A percentile compares a stretch with the other conserved stretches of the same genome.
Evolutionary conservation across 2,113 vertebrate species (phyloP).

Genomic region (Aspiorhynchus laticeps): DNA sequence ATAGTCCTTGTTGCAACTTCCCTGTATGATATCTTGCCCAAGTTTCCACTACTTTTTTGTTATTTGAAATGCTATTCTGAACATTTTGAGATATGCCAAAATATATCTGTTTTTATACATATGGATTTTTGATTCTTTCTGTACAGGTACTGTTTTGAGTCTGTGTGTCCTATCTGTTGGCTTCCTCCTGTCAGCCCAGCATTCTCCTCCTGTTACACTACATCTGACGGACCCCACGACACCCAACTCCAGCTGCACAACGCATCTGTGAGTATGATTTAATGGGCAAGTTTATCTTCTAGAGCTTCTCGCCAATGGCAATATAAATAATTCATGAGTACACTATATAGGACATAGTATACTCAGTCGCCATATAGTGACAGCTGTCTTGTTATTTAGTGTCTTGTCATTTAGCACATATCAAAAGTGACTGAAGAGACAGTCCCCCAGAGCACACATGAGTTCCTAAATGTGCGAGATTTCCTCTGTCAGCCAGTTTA

Average conservation of each 20-base stretch:
- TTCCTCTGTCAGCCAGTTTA: neutral
- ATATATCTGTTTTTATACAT: neutral
- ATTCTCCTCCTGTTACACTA: constrained; percentile 87
- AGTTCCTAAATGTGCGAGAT: neutral
- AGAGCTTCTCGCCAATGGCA: neutral
- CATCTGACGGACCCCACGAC: constrained; percentile 80
- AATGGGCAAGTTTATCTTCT: too few relatives aligned
- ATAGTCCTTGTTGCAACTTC: neutral
- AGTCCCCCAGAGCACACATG: neutral
- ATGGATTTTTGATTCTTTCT: constrained; percentile 7
- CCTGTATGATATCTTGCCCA: neutral
- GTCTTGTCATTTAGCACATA: neutral
- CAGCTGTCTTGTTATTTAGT: neutral
- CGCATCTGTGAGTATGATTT: constrained; percentile 84
- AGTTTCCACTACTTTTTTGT: neutral
- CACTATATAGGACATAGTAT: neutral
- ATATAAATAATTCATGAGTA: neutral
- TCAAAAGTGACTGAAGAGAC: neutral
- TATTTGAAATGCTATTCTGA: neutral
- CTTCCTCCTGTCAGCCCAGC: constrained; percentile 91
- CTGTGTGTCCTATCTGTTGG: constrained; percentile 87
- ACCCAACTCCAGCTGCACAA: constrained; percentile 86
- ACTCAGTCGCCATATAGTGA: neutral
- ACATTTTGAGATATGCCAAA: neutral
- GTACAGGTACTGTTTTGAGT: constrained; percentile 86